Percentiles rank a stretch among this genome's conserved stretches.
phyloP scores from a whole-genome alignment of 2,888 invertebrate species.

The Hydroisotoma schaefferi region DNA sequence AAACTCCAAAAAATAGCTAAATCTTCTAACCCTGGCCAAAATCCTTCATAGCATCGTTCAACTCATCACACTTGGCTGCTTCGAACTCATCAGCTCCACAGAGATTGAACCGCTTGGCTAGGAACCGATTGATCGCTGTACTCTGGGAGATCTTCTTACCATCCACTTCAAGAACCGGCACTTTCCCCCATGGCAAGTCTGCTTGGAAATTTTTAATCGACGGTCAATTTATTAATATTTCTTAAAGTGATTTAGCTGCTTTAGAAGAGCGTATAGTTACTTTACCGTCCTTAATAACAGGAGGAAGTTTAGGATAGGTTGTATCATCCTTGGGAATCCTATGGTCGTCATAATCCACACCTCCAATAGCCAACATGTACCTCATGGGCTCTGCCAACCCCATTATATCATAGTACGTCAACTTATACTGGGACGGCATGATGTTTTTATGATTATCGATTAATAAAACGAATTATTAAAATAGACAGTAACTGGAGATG shows the following conservation, averaged over 20 bases:
- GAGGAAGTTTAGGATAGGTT: slow-evolving; percentile 13
- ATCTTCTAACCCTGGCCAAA: slow-evolving; percentile 25
- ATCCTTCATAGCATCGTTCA: slow-evolving; percentile 27
- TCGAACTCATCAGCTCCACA: slow-evolving; percentile 36
- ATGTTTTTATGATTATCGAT: slow-evolving; percentile 5
- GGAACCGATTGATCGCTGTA: slow-evolving; percentile 44
- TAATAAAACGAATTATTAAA: no score
- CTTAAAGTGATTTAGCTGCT: neutral
- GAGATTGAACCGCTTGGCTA: slow-evolving; percentile 43
- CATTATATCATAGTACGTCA: slow-evolving; percentile 13
- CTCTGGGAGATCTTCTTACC: slow-evolving; percentile 45
- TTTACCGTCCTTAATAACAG: slow-evolving; percentile 13
- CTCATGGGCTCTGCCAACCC: slow-evolving; percentile 18
- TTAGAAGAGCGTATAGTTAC: neutral
- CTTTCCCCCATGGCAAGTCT: slow-evolving; percentile 40
- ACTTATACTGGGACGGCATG: slow-evolving; percentile 5
- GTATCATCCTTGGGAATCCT: slow-evolving; percentile 17
- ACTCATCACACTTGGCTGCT: slow-evolving; percentile 27
- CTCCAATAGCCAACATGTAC: slow-evolving; percentile 17
- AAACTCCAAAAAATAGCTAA: no score
- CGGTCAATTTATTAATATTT: neutral
- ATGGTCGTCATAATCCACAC: slow-evolving; percentile 18
- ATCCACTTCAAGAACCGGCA: slow-evolving; percentile 47
- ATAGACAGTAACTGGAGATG: no score
- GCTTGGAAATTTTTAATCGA: neutral